Evolutionary conservation across 2,797 vertebrate species (phyloP).

Genomic region (Anabas testudineus): DNA sequence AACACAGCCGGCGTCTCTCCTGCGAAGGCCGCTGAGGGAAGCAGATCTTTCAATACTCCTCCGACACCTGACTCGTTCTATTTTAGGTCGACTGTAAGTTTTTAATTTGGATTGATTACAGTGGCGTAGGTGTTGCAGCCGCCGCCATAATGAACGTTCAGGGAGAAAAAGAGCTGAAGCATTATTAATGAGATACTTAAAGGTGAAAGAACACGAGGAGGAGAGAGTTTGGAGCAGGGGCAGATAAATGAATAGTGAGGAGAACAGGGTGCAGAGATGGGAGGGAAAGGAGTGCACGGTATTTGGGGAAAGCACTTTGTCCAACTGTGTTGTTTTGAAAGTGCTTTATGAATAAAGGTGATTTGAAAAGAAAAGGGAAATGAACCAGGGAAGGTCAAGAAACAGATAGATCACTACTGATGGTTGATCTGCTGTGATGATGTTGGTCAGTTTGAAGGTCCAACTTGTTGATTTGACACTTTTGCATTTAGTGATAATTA

Average conservation of each 20-base stretch:
- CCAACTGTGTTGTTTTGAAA: too few species aligned
- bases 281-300: background rate
- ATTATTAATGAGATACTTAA: slow-evolving; percentile 71
- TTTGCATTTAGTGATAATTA: too few species aligned
- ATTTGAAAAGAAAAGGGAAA: too few species aligned
- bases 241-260: slow-evolving; percentile 15
- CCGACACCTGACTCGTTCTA: slow-evolving; percentile 36
- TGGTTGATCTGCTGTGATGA: too few species aligned
- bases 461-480: too few species aligned
- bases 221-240: slow-evolving; percentile 11
- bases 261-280: background rate
- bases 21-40: slow-evolving; percentile 39
- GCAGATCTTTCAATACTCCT: slow-evolving; percentile 28
- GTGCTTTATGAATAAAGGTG: too few species aligned
- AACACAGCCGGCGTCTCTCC: slow-evolving; percentile 24
- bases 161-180: slow-evolving; percentile 53
- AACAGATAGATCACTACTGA: too few species aligned
- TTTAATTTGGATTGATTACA: slow-evolving; percentile 77
- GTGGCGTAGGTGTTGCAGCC: slow-evolving; percentile 60
- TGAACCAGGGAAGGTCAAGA: too few species aligned
- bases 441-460: too few species aligned
- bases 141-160: slow-evolving; percentile 55
- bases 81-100: slow-evolving; percentile 49
- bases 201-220: slow-evolving; percentile 43
- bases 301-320: slow-evolving; percentile 1